Percentiles rank a stretch among this genome's conserved stretches.
phyloP scores from a whole-genome alignment of 2,888 invertebrate genomes.

The Myopa tessellatipennis region DNA sequence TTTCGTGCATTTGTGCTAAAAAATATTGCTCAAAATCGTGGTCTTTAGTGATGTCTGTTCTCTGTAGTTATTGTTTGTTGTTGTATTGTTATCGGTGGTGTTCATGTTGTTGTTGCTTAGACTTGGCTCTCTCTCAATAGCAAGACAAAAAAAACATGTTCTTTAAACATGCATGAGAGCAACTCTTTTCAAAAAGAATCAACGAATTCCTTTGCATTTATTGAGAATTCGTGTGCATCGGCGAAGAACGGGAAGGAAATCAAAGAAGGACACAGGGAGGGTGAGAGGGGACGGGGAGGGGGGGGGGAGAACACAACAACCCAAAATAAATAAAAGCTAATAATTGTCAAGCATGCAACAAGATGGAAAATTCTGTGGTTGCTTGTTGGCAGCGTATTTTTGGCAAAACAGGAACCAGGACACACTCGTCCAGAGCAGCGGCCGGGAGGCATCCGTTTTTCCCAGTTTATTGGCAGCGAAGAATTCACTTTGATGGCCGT shows the following conservation, averaged over 20 bases:
- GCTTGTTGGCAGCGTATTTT: not conserved
- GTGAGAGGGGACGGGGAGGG: not conserved
- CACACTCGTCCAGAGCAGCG: not conserved
- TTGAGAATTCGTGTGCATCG: constrained; percentile 2
- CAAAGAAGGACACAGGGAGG: not conserved
- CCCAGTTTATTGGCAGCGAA: not conserved
- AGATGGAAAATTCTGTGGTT: constrained; percentile 37
- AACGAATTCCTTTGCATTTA: constrained; percentile 5
- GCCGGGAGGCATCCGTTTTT: constrained; percentile 4
- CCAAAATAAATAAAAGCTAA: constrained; percentile 35
- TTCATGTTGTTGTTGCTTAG: too few relatives aligned
- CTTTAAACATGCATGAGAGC: too few relatives aligned
- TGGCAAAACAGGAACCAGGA: not conserved
- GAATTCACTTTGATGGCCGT: not conserved
- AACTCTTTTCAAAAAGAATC: constrained; percentile 18
- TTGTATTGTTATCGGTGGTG: too few relatives aligned
- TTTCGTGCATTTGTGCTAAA: constrained; percentile 4
- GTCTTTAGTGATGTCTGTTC: too few relatives aligned
- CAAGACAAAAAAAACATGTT: too few relatives aligned
- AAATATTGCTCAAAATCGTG: not conserved
- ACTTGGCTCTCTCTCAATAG: too few relatives aligned
- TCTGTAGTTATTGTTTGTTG: too few relatives aligned
- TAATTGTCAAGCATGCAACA: constrained; percentile 41
- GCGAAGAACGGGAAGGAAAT: not conserved
- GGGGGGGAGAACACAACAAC: not conserved